Evolutionary conservation across 2,797 vertebrate species (phyloP).

Genomic region (Ataeniobius toweri): DNA sequence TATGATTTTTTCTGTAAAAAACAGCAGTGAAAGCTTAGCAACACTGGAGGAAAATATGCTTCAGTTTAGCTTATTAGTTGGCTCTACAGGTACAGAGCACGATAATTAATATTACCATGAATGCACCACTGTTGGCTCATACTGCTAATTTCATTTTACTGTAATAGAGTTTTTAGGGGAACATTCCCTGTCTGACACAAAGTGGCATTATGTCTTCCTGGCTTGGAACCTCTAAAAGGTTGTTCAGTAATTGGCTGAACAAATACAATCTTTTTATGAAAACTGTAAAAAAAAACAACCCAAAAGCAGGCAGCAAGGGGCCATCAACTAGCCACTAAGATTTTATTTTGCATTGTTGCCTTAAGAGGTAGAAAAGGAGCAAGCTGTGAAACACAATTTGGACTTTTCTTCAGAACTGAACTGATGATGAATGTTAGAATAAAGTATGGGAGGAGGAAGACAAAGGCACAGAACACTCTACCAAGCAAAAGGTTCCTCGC

Average conservation of each 20-base stretch:
- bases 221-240: constrained; percentile 52
- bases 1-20: neutral
- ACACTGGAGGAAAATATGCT: constrained; percentile 29
- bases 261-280: constrained; percentile 61
- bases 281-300: constrained; percentile 57
- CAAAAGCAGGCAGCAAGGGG: constrained; percentile 45
- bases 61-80: constrained; percentile 46
- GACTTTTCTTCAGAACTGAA: constrained; percentile 32
- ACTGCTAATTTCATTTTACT: constrained; percentile 64
- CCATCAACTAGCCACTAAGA: constrained; percentile 52
- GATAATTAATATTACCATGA: constrained; percentile 63
- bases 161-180: constrained; percentile 63
- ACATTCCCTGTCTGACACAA: constrained; percentile 49
- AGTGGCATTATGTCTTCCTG: constrained; percentile 56
- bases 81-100: constrained; percentile 47
- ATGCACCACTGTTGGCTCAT: constrained; percentile 60
- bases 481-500: constrained; percentile 59
- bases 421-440: constrained; percentile 51
- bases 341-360: constrained; percentile 46
- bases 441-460: constrained; percentile 49
- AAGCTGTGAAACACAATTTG: constrained; percentile 57
- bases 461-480: constrained; percentile 49
- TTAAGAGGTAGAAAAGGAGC: constrained; percentile 41
- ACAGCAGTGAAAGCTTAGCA: constrained; percentile 10
- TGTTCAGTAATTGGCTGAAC: constrained; percentile 64